Percentiles rank a stretch among this genome's conserved stretches.
Evolutionary conservation across 2,113 vertebrate genomes (phyloP).

Genomic region (Ochotona princeps): DNA sequence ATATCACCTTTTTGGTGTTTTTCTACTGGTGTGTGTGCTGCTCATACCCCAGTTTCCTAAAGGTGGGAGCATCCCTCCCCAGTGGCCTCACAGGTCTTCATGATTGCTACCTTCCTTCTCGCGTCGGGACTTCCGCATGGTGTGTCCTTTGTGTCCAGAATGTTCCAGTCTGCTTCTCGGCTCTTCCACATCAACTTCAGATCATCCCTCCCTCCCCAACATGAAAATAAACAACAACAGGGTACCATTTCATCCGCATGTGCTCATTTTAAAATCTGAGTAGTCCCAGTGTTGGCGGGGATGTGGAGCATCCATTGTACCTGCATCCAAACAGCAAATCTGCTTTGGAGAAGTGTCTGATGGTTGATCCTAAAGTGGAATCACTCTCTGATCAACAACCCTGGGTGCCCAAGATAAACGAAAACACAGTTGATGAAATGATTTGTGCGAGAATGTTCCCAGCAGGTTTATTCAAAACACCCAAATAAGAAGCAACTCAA

Average conservation of each 20-base stretch:
- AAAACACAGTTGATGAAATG: not conserved
- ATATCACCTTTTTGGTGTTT: not conserved
- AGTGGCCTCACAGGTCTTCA: not conserved
- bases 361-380: constrained; percentile 6
- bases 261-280: constrained; percentile 1
- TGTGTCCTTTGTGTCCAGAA: not conserved
- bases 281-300: not conserved
- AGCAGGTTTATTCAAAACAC: constrained; percentile 6
- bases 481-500: not conserved
- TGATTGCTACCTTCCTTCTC: not conserved
- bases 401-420: not conserved
- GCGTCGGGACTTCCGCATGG: not conserved
- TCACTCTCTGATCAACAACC: not conserved
- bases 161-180: not conserved
- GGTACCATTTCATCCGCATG: not conserved
- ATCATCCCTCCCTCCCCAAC: not conserved
- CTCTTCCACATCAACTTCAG: not conserved
- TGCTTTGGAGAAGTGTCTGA: constrained; percentile 10
- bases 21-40: not conserved
- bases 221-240: not conserved
- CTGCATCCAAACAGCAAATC: not conserved
- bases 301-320: not conserved
- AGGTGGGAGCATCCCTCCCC: not conserved
- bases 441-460: not conserved
- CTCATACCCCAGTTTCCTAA: not conserved